Base-by-base conservation (phyloP, 2,888 invertebrate genomes). In the Stenodema calcarata region DNA sequence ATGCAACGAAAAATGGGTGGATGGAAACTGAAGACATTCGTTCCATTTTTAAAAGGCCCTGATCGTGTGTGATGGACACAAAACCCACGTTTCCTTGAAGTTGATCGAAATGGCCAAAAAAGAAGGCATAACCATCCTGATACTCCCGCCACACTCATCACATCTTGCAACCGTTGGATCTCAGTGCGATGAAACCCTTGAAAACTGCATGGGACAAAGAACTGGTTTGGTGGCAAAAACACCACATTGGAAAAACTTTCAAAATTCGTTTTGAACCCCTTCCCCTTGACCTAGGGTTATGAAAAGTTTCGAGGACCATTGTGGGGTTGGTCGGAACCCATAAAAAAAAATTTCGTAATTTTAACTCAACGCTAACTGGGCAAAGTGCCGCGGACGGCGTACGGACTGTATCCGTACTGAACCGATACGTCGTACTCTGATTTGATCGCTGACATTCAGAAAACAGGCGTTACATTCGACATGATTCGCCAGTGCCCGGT, bases 1-100 rank as follows among this genome's bases (percentile, higher is more conserved):
- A 89, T 83, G 89, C 89, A 6, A 90, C 89, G 12, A 86, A 84
- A 27, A 75, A 75, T 75, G 75, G 75, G 3, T 75, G 75, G 75
- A 75, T 75, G 30, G 75, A 75, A 11, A 70, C 89, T 3, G 69
- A 89, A 88, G 69, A 88, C 82, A 42, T 89, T 90, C 30, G 28
- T 82, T 9, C 69, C 82, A 47, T 62, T 6, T 3, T 28, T 82
- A 3, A n/a, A 30, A 4, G 69, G 89, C 90, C 0, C 87, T 89
- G 11, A 80, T 90, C n/a, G 89, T 90, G 30, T 90, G 90, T 82
- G 90, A 90, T 87, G 90, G 90, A 0, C 90, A 91, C 88, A 81
- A 86, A 16, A 90, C 90, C 30, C 90, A 90, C 84, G 88, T 89
- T 47, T 86, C 88, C 30, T 84, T 90, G 73, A 88, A 89, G 79